These are phyloP conservation scores for Semicossyphus pulcher DNA, from an alignment of 2,113 vertebrate genomes.

Conservation along the genomic window DNA sequence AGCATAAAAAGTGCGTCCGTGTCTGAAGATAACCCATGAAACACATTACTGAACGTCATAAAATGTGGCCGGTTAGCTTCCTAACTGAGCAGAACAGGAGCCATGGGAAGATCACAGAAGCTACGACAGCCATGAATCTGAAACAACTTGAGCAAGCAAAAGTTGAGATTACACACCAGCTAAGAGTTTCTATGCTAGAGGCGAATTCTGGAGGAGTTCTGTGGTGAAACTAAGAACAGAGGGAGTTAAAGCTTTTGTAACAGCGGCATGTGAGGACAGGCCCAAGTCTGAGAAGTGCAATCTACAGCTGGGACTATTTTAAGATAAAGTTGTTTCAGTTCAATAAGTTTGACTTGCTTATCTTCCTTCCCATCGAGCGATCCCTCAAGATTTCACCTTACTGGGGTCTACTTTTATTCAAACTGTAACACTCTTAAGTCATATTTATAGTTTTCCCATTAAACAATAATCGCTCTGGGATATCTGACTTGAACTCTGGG, in stretches of 20 bases:
- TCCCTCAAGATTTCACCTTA: not conserved
- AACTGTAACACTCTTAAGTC: not conserved
- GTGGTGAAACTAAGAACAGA: constrained; percentile 23
- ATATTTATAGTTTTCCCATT: constrained; percentile 4
- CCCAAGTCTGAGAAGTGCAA: not conserved
- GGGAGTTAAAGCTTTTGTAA: constrained; percentile 29
- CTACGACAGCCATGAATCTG: constrained; percentile 53
- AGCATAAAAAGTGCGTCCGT: constrained; percentile 43
- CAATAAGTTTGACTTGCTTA: not conserved
- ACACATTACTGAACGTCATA: constrained; percentile 48
- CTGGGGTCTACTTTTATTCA: not conserved
- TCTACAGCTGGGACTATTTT: not conserved
- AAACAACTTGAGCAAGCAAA: constrained; percentile 63
- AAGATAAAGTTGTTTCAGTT: not conserved
- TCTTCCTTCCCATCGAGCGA: not conserved
- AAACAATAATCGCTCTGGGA: constrained; percentile 14
- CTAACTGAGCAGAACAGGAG: constrained; percentile 41
- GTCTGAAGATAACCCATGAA: constrained; percentile 61
- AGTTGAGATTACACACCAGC: constrained; percentile 50
- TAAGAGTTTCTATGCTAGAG: constrained; percentile 28
- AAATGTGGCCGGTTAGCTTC: constrained; percentile 61
- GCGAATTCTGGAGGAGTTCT: constrained; percentile 10
- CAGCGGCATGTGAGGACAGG: not conserved
- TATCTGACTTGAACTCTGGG: constrained; percentile 32
- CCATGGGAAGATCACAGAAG: constrained; percentile 37